Evolutionary conservation across 1,140 invertebrate genomes (phyloP), one percentile per base, ranked within the genome.

Genomic region (Leptinotarsa lineolata): DNA sequence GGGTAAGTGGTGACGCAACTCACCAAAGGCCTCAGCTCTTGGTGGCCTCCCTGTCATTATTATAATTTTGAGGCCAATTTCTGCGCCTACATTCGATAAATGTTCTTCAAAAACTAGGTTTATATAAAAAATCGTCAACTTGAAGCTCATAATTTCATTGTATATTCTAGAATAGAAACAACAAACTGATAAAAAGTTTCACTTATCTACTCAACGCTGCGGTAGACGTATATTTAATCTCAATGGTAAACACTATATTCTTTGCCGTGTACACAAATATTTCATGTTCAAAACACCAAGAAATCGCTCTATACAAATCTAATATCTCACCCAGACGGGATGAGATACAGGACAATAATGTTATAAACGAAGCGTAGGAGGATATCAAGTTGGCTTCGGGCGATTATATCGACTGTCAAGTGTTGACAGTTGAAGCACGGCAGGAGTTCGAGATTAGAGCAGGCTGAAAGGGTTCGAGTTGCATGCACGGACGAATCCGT

Each of bases 381-480:
- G 68, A 74, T 72, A 72, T 72, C 73, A 61, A 61, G 68, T 66
- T 54, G 70, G 73, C 76, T 70, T 70, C 20, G 18, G 74, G 76
- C 73, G 76, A 77, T 77, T 77, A 77, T 75, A 77, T 77, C 76
- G 76, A 63, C 74, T 77, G 76, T 75, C 76, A 75, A 77, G 76
- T 77, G 76, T 75, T 77, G 76, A 77, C 76, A 77, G 74, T 77
- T 75, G 76, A 77, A 75, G 73, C 76, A 60, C 76, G 60, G 46
- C 68, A 60, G 76, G 73, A 77, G 76, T 72, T 30, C 63, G 20
- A 71, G 73, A 75, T 77, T 77, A 75, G 70, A 74, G 65, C 54
- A 58, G 73, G 65, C 64, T 60, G 66, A 59, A 71, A 77, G 70
- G 73, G 76, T 70, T 77, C 71, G 66, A 66, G 70, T 77, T 77